phyloP scores from a whole-genome alignment of 2,113 vertebrate genomes.

The Aptenodytes patagonicus region DNA sequence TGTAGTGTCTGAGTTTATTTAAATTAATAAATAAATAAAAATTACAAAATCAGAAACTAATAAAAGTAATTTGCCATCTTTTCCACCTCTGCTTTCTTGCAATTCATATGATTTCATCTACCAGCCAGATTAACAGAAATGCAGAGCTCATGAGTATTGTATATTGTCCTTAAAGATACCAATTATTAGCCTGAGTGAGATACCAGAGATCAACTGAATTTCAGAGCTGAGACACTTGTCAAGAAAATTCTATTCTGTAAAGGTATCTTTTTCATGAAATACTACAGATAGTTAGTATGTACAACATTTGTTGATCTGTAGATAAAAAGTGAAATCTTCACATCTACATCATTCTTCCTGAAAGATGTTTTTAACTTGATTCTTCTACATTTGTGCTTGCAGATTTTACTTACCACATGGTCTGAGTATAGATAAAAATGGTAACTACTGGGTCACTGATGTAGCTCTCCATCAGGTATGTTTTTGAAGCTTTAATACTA shows the following conservation, averaged over 20 bases:
- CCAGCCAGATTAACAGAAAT: not conserved
- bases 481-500: not conserved
- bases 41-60: not conserved
- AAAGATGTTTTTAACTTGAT: not conserved
- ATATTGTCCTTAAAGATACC: not conserved
- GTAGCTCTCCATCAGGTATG: constrained; percentile 97
- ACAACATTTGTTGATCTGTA: not conserved
- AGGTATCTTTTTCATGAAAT: not conserved
- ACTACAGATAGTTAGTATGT: not conserved
- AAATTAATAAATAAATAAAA: not conserved
- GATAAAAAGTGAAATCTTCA: not conserved
- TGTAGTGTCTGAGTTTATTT: not conserved
- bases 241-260: not conserved
- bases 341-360: not conserved
- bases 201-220: not conserved
- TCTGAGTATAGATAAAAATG: constrained; percentile 85
- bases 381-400: constrained; percentile 33
- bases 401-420: constrained; percentile 98
- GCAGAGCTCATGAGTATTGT: not conserved
- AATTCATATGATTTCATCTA: not conserved
- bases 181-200: not conserved
- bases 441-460: constrained; percentile 96
- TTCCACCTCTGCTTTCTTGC: not conserved
- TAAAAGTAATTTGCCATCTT: not conserved
- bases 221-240: not conserved